Percentiles rank a stretch among this genome's conserved stretches.
Evolutionary conservation across 2,113 vertebrate genomes (phyloP).

Genomic region (Petrocephalus microphthalmus): DNA sequence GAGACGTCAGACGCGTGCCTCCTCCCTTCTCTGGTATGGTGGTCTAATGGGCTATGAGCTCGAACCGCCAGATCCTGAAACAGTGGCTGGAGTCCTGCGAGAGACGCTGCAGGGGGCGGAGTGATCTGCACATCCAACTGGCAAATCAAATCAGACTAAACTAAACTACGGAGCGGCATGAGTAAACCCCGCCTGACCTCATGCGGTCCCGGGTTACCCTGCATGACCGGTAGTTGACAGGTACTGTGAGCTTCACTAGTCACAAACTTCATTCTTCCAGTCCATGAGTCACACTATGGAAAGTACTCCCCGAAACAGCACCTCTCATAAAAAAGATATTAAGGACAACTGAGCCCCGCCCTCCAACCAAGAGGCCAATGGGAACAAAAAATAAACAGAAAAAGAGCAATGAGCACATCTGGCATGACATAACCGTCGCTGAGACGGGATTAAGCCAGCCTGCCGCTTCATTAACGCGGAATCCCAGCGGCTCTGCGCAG

Average conservation of each 20-base stretch:
- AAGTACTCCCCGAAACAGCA: not conserved
- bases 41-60: not conserved
- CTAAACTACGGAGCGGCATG: not conserved
- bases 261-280: not conserved
- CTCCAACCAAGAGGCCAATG: not conserved
- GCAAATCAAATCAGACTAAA: not conserved
- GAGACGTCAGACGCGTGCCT: not conserved
- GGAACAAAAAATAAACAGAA: conserved; percentile 8
- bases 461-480: conserved; percentile 13
- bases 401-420: conserved; percentile 14
- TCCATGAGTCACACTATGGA: not conserved
- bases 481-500: not conserved
- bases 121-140: not conserved
- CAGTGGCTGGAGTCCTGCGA: not conserved
- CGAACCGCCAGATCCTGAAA: not conserved
- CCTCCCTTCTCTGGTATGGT: not conserved
- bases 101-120: not conserved
- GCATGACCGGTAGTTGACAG: not conserved
- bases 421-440: conserved; percentile 9
- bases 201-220: too few species aligned
- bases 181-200: not conserved
- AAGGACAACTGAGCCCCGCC: not conserved
- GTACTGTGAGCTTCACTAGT: not conserved
- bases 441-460: conserved; percentile 11
- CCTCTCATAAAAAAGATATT: not conserved